Evolutionary conservation across 1,140 invertebrate genomes (phyloP).

Genomic region (Chelonus insularis): DNA sequence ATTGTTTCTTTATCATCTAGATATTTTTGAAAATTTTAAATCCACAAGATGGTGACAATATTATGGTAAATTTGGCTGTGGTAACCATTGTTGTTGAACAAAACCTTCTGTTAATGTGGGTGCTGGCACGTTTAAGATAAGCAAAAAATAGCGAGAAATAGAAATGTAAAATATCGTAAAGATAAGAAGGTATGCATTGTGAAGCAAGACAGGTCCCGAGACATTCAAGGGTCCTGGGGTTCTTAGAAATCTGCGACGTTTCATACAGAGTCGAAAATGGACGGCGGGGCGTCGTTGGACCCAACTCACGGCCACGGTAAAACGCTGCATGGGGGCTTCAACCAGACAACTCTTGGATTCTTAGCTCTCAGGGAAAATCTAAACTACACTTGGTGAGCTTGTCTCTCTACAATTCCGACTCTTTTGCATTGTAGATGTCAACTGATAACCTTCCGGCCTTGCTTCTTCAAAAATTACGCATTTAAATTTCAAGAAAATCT

Average conservation of each 20-base stretch:
- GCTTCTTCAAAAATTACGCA: constrained; percentile 14
- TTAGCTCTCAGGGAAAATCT: constrained; percentile 16
- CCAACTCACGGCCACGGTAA: neutral
- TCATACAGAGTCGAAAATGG: constrained; percentile 28
- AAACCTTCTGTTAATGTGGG: too few species aligned
- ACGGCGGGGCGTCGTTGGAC: constrained; percentile 1
- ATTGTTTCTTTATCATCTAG: too few species aligned
- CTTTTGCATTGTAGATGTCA: constrained; percentile 10
- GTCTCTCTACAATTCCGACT: neutral
- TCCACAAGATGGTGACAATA: too few species aligned
- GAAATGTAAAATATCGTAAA: neutral
- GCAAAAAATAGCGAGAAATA: too few species aligned
- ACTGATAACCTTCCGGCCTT: constrained; percentile 13
- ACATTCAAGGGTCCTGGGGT: constrained; percentile 30
- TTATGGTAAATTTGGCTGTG: too few species aligned
- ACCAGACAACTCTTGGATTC: neutral
- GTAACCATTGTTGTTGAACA: too few species aligned
- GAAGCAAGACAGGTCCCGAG: neutral
- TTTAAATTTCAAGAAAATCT: neutral
- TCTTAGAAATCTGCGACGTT: constrained; percentile 38
- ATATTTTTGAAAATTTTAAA: too few species aligned
- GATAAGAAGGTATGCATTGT: constrained; percentile 40
- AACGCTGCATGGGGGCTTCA: constrained; percentile 19
- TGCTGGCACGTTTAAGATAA: too few species aligned
- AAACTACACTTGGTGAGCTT: constrained; percentile 15